Evolutionary conservation across 2,888 invertebrate species (phyloP).

Genomic region (Ptychoptera albimana): DNA sequence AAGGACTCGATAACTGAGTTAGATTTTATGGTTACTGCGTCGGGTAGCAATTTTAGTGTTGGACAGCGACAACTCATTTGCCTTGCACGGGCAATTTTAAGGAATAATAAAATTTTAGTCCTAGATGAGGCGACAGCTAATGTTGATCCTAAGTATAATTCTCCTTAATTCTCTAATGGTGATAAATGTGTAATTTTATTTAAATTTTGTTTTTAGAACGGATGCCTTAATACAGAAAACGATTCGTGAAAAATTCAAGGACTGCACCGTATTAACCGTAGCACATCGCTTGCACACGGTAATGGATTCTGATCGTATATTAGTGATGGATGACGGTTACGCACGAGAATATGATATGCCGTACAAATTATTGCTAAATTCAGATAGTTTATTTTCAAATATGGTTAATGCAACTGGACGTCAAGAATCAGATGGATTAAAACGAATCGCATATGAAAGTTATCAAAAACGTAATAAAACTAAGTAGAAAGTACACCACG

Average conservation of each 20-base stretch:
- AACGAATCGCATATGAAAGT: not conserved
- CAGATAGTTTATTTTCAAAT: slow-evolving; percentile 42
- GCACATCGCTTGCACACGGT: slow-evolving; percentile 85
- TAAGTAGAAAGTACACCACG: no score
- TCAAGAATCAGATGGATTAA: slow-evolving; percentile 10
- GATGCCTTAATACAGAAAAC: slow-evolving; percentile 73
- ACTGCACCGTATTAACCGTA: slow-evolving; percentile 79
- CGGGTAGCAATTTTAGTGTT: slow-evolving; percentile 40
- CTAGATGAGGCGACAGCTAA: slow-evolving; percentile 57
- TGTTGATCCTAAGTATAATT: slow-evolving; percentile 34
- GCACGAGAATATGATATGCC: slow-evolving; percentile 40
- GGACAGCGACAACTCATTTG: slow-evolving; percentile 35
- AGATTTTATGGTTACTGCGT: slow-evolving; percentile 37
- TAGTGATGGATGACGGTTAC: slow-evolving; percentile 72
- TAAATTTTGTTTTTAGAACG: slow-evolving; percentile 41
- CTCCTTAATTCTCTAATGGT: not conserved
- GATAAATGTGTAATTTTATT: no score
- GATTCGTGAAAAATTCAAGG: slow-evolving; percentile 59
- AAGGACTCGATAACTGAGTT: slow-evolving; percentile 32
- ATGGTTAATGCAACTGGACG: slow-evolving; percentile 58
- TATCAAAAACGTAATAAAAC: not conserved
- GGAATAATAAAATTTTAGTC: slow-evolving; percentile 43
- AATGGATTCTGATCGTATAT: slow-evolving; percentile 78
- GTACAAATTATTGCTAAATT: slow-evolving; percentile 25
- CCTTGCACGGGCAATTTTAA: slow-evolving; percentile 45